Evolutionary conservation across 2,797 vertebrate genomes (phyloP), one percentile per base, ranked within the genome.

Genomic region (Anomalospiza imberbis): DNA sequence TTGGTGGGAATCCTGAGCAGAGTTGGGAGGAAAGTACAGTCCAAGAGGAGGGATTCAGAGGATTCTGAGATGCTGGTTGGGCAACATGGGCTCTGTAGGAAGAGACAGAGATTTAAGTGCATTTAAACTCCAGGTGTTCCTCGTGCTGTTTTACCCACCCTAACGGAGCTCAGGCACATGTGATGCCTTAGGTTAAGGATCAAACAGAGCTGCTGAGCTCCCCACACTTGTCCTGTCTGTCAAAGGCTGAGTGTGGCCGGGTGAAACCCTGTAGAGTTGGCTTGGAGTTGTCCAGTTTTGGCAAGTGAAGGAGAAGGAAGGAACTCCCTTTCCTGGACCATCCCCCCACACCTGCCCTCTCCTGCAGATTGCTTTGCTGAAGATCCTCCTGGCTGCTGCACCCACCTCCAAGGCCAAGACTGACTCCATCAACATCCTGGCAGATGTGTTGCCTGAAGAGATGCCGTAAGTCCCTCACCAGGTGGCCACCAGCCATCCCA

Each of bases 401-500:
- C 99, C 99, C 26, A 99, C 99, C 76, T 99, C 99, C 94, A 99
- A 99, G 97, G 99, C 99, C 95, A 99, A 99, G 98, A 99, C 99
- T 0, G 99, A 99, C 97, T 99, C 99, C 47, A 99, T 99, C 96
- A 99, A 99, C 96, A 99, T 99, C 97, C 96, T 99, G 93, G 99
- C 99, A 3, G 99, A 99, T 0, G 99, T 99, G 63, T 92, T 99
- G 85, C 99, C 99, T 0, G 99, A 99, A 76, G 99, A 99, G 97
- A 99, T 99, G 99, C 99, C 99, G 99, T 99, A 92, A 99, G 99
- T 98, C 26, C 85, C 26, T 6, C 9, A 5, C 21, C 18, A 57
- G 63, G 86, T 20, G 63, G 32, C 29, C 65, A 48, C 40, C 1
- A 1, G 47, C 74, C 34, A 5, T 9, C 53, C n/a, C 38, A n/a